phyloP scores from a whole-genome alignment of 2,888 invertebrate species.

The Luperina testacea region DNA sequence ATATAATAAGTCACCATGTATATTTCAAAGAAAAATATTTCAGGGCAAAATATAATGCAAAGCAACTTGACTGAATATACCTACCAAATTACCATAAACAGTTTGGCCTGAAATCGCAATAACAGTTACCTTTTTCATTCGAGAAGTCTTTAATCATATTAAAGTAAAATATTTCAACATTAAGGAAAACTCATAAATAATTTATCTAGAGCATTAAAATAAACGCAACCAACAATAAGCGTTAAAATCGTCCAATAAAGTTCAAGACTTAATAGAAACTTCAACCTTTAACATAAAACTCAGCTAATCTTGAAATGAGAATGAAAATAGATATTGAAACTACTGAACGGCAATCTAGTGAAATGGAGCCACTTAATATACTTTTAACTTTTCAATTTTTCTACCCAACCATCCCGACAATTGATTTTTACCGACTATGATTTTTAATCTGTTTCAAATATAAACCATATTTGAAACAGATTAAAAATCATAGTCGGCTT shows the following conservation, averaged over 20 bases:
- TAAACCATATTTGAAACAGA: slow-evolving; percentile 44
- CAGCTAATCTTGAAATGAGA: slow-evolving; percentile 31
- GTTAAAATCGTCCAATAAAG: slow-evolving; percentile 36
- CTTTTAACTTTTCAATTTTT: slow-evolving; percentile 56
- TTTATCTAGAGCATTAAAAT: slow-evolving; percentile 1
- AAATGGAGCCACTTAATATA: slow-evolving; percentile 44
- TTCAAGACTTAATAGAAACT: slow-evolving; percentile 34
- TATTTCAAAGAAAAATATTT: not conserved
- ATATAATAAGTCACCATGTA: not conserved
- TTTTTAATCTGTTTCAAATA: too few relatives aligned
- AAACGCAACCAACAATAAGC: not conserved
- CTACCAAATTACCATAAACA: not conserved
- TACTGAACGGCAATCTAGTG: slow-evolving; percentile 29
- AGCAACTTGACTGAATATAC: not conserved
- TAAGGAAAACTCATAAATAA: not conserved
- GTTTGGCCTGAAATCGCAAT: too few relatives aligned
- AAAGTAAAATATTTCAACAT: not conserved
- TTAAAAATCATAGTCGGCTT: slow-evolving; percentile 14
- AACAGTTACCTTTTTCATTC: not conserved
- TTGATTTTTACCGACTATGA: too few relatives aligned
- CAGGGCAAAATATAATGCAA: not conserved
- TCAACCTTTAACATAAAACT: slow-evolving; percentile 30
- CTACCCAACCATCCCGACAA: slow-evolving; percentile 34
- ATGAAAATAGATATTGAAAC: slow-evolving; percentile 40
- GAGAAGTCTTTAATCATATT: not conserved